Evolutionary conservation across 2,113 vertebrate species (phyloP).

Genomic region (Amblyopsis rosae): DNA sequence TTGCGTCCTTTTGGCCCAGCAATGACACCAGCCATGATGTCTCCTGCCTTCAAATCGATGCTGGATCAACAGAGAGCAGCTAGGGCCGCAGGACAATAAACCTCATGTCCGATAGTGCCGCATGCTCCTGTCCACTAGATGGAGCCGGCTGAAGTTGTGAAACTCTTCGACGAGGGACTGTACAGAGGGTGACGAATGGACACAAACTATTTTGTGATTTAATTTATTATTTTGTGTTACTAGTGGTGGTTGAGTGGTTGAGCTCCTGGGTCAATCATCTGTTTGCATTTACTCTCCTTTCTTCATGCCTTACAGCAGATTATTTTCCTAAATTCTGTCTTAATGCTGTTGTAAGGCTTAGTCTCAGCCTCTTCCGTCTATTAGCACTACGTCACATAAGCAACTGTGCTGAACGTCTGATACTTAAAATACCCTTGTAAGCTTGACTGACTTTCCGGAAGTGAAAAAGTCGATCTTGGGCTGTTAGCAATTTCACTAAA

Average conservation of each 20-base stretch:
- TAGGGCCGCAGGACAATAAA: conserved; percentile 63
- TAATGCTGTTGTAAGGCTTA: no score
- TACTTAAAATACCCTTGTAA: no score
- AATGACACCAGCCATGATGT: conserved; percentile 68
- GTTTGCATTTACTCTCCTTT: conserved; percentile 16
- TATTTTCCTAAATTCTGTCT: background rate
- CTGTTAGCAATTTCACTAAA: no score
- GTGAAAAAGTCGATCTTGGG: no score
- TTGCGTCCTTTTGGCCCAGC: conserved; percentile 69
- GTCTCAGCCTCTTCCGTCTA: no score
- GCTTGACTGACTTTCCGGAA: no score
- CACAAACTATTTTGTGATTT: conserved; percentile 32
- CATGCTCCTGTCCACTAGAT: conserved; percentile 34
- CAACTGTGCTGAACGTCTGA: no score
- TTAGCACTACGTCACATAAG: no score
- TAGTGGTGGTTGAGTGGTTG: conserved; percentile 26
- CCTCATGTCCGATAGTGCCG: background rate
- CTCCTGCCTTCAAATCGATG: conserved; percentile 63
- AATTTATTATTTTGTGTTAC: conserved; percentile 36
- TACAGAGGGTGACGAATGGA: conserved; percentile 8
- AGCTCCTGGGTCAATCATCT: conserved; percentile 43
- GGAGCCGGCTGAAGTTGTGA: conserved; percentile 26
- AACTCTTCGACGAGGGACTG: conserved; percentile 11
- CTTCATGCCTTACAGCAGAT: conserved; percentile 1
- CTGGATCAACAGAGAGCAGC: conserved; percentile 73